A percentile compares a stretch with the other conserved stretches of the same genome.
These are phyloP conservation scores for Aphodius sticticus DNA, from an alignment of 2,888 invertebrate species.

Conservation along the genomic window DNA sequence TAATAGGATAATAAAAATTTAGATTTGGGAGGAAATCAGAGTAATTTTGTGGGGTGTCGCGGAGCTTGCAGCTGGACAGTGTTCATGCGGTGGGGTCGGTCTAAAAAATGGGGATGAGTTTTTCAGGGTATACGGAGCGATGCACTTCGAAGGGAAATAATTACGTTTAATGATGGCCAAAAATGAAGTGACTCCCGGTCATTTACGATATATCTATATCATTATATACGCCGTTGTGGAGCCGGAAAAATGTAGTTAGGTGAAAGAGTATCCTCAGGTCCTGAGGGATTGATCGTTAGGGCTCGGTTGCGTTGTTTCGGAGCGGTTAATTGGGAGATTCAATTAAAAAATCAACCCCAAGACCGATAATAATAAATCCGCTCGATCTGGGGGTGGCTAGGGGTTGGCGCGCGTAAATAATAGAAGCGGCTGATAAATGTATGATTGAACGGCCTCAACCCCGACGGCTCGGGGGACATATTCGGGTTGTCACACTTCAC, in stretches of 20 bases:
- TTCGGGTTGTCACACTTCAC: conserved; percentile 58
- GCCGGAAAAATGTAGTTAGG: conserved; percentile 49
- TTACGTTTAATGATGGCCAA: conserved; percentile 54
- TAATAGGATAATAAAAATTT: not conserved
- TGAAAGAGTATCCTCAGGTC: conserved; percentile 46
- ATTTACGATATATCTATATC: conserved; percentile 52
- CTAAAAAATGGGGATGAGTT: not conserved
- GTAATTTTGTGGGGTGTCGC: not conserved
- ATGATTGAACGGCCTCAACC: conserved; percentile 55
- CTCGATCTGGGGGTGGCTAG: conserved; percentile 50
- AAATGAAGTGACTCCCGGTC: conserved; percentile 52
- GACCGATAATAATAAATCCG: conserved; percentile 54
- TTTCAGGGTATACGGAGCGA: not conserved
- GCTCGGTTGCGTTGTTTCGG: conserved; percentile 23
- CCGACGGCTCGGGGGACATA: conserved; percentile 55
- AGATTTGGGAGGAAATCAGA: not conserved
- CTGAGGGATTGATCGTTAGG: conserved; percentile 50
- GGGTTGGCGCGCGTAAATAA: conserved; percentile 53
- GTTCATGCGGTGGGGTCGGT: not conserved
- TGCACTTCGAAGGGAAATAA: conserved; percentile 43
- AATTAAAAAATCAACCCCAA: conserved; percentile 50
- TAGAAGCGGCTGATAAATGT: conserved; percentile 57
- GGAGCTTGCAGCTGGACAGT: not conserved
- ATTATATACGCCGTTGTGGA: conserved; percentile 48
- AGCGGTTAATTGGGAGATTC: conserved; percentile 43